Evolutionary conservation across 2,113 vertebrate species (phyloP).

Genomic region (Mionectes macconnelli): DNA sequence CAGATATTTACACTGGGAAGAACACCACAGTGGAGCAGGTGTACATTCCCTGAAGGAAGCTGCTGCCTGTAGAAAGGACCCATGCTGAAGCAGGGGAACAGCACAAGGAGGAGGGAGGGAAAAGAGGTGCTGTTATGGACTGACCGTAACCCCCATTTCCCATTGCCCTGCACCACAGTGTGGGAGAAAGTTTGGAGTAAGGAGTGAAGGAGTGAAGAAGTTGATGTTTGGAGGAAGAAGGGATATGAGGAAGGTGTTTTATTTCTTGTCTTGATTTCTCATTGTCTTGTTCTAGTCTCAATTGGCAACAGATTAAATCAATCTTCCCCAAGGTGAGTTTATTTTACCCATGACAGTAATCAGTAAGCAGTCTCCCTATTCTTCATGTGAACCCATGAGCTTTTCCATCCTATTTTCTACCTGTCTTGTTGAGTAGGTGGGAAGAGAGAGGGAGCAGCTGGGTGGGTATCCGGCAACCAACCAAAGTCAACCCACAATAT

Average conservation of each 20-base stretch:
- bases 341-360: background rate
- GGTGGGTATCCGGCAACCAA: background rate
- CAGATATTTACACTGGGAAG: background rate
- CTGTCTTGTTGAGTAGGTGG: background rate
- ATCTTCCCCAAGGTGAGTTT: background rate
- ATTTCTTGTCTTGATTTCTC: background rate
- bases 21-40: accelerated
- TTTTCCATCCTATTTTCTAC: background rate
- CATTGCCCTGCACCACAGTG: background rate
- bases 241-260: background rate
- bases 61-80: background rate
- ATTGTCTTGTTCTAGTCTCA: background rate
- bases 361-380: background rate
- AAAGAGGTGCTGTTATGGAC: background rate
- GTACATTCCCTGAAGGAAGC: background rate
- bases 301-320: background rate
- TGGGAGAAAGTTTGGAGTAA: background rate
- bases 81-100: background rate
- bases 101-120: background rate
- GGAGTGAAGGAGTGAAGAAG: background rate
- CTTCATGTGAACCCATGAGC: background rate
- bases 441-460: background rate
- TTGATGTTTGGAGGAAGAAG: background rate
- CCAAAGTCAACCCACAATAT: background rate
- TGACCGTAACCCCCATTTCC: background rate